Evolutionary conservation across 1,140 invertebrate species (phyloP).

Genomic region (Scaptomyza graminum): DNA sequence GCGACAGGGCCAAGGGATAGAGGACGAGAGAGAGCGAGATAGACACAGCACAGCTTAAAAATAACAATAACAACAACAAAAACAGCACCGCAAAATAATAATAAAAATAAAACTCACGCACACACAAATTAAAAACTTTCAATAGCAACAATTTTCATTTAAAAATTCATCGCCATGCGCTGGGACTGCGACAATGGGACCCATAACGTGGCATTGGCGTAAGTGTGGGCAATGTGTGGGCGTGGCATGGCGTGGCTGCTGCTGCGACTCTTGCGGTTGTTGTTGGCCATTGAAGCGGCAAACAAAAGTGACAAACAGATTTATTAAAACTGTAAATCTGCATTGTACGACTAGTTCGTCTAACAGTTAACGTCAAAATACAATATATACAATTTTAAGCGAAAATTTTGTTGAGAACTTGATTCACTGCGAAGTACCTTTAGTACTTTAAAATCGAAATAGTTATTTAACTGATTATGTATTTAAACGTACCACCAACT

Average conservation of each 20-base stretch:
- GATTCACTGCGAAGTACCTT: neutral
- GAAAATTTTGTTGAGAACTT: neutral
- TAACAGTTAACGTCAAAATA: conserved; percentile 28
- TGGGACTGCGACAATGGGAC: conserved; percentile 47
- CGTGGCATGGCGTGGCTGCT: conserved; percentile 8
- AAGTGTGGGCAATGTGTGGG: neutral
- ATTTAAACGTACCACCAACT: neutral
- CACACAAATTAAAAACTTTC: conserved; percentile 79
- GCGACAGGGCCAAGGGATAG: conserved; percentile 20
- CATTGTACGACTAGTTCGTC: conserved; percentile 52
- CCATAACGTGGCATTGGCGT: neutral
- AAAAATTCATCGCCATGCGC: conserved; percentile 77
- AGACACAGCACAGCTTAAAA: conserved; percentile 43
- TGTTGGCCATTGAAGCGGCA: conserved; percentile 66
- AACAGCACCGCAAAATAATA: conserved; percentile 55
- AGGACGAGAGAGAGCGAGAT: neutral
- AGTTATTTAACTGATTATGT: too few species aligned
- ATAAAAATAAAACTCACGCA: conserved; percentile 64
- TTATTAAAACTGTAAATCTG: conserved; percentile 74
- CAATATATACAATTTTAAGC: conserved; percentile 4
- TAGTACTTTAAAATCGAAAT: neutral
- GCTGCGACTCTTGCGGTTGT: conserved; percentile 24
- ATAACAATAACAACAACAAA: conserved; percentile 40
- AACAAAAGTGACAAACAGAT: conserved; percentile 72
- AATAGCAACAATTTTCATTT: conserved; percentile 82